Base-by-base conservation (phyloP, 2,888 invertebrate genomes). In the Oscheius sp. region DNA sequence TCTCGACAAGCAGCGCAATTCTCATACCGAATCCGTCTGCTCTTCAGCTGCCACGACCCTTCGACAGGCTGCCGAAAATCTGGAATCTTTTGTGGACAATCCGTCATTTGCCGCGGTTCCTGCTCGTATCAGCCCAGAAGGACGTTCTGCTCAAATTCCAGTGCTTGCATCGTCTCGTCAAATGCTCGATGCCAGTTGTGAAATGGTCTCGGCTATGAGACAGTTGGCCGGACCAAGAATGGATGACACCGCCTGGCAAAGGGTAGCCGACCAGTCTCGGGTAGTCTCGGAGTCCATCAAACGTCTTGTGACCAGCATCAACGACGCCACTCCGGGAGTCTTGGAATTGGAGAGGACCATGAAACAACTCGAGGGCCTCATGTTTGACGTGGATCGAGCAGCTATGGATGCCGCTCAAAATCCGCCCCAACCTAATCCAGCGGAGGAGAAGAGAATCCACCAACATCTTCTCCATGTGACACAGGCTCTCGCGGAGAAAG, bases 281-380 rank as follows among this genome's bases (percentile, higher is more conserved):
- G 76, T 68, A 66, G 96, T 99, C 0, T 96, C 96, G 0, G 97
- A 98, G 89, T 94, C 95, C 35, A 97, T 99, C 88, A 98, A 98
- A 90, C 92, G 93, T 13, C 92, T 99, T 3, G 96, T 97, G 3
- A 93, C 94, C 16, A 94, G 95, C 78, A 87, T 87, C 72, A 93
- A 94, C 69, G 96, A 96, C 88, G 94, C 94, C 85, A 96, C 97
- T 0, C 98, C 98, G 0, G 98, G 98, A 0, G 96, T 97, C 89
- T 56, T 93, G 3, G 98, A 99, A 89, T 96, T 98, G 89, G 93
- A 94, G 58, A 91, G 92, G 0, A 94, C 94, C 0, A 91, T 95
- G 49, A 49, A 69, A 29, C 70, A 70, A 55, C 69, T 83, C 12
- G 75, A 78, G 3, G 59, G 74, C n/a, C 92, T 76, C 93, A 93